These are phyloP conservation scores for Eristalis arbustorum DNA, from an alignment of 2,888 invertebrate species.

Conservation along the genomic window DNA sequence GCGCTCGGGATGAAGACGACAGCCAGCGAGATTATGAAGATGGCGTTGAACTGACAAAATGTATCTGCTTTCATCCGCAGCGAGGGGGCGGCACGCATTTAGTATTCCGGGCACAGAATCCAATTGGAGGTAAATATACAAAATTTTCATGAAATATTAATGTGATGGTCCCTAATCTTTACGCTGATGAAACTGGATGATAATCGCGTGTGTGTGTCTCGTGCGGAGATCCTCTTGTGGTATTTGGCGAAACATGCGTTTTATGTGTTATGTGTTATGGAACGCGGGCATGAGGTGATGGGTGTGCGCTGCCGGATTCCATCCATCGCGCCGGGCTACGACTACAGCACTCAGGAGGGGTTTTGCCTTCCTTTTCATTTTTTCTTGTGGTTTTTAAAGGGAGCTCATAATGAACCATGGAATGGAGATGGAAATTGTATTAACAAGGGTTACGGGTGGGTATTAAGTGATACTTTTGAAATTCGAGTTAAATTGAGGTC, in stretches of 20 bases:
- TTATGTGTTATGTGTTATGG: constrained; percentile 49
- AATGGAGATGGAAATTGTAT: constrained; percentile 39
- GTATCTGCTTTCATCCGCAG: constrained; percentile 42
- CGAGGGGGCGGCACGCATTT: constrained; percentile 46
- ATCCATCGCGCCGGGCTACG: constrained; percentile 17
- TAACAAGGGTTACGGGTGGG: constrained; percentile 43
- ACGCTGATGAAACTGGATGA: constrained; percentile 69
- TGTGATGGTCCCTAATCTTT: constrained; percentile 70
- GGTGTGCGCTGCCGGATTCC: constrained; percentile 2
- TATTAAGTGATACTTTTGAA: constrained; percentile 29
- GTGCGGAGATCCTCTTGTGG: not conserved
- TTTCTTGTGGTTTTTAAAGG: constrained; percentile 16
- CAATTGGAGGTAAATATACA: constrained; percentile 76
- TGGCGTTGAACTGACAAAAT: constrained; percentile 56
- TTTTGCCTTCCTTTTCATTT: not conserved
- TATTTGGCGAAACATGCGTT: constrained; percentile 64
- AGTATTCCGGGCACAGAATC: constrained; percentile 75
- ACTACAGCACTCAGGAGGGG: not conserved
- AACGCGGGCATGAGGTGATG: constrained; percentile 27
- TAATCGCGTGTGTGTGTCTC: constrained; percentile 49
- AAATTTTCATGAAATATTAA: constrained; percentile 76
- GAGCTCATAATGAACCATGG: constrained; percentile 37
- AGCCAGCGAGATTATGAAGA: constrained; percentile 23
- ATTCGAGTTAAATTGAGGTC: constrained; percentile 51
- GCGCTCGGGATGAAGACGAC: constrained; percentile 15